These are phyloP conservation scores for Buphagus erythrorhynchus DNA, from an alignment of 2,797 vertebrate species.

Conservation along the genomic window DNA sequence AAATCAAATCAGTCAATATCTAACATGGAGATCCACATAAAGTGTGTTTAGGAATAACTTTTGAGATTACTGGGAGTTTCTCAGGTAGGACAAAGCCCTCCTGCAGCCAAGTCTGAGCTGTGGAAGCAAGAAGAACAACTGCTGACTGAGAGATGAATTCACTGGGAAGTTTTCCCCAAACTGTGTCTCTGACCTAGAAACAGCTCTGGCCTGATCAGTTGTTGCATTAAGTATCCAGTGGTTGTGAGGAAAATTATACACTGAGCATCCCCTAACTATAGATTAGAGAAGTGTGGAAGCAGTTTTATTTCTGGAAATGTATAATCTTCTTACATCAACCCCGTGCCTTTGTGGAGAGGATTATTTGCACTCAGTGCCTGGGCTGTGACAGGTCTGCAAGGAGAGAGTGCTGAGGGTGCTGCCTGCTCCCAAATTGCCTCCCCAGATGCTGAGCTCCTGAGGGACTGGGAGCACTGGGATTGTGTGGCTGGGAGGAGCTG, in stretches of 20 bases:
- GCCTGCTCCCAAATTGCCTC: slow-evolving; percentile 4
- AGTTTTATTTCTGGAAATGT: slow-evolving; percentile 40
- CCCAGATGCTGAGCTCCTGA: slow-evolving; percentile 16
- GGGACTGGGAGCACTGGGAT: slow-evolving; percentile 35
- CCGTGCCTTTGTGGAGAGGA: slow-evolving; percentile 25
- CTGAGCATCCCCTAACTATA: neutral
- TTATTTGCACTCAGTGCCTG: slow-evolving; percentile 24
- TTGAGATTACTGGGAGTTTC: neutral
- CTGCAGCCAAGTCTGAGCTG: neutral
- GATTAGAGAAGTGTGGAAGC: neutral
- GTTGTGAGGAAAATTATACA: neutral
- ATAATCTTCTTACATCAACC: slow-evolving; percentile 40
- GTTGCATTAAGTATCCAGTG: neutral
- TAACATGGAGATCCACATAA: neutral
- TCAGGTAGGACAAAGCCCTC: neutral
- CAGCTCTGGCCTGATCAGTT: neutral
- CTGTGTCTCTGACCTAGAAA: neutral
- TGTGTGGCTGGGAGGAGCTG: neutral
- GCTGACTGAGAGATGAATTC: neutral
- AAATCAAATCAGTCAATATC: neutral
- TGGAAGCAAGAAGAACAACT: neutral
- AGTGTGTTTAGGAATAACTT: neutral
- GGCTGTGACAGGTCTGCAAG: slow-evolving; percentile 20
- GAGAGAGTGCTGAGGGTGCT: neutral
- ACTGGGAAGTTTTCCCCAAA: neutral